Percentiles rank a stretch among this genome's conserved stretches.
Conservation (phyloP, 2,113 vertebrate species). For the Ageneiosus marmoratus region DNA sequence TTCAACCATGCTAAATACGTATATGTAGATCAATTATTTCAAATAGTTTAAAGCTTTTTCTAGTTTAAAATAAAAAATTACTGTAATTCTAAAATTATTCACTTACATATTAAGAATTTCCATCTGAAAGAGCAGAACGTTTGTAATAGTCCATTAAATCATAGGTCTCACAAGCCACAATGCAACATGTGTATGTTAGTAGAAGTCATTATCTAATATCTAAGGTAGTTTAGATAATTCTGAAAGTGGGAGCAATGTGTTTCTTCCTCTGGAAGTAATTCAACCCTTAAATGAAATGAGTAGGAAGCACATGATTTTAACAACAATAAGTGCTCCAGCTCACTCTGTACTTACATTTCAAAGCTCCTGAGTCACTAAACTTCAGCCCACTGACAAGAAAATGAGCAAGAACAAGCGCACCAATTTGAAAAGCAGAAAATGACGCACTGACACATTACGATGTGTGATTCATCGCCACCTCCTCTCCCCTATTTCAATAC, state of each 20-base stretch:
- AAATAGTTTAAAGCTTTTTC: not conserved
- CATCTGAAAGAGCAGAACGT: not conserved
- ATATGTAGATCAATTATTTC: not conserved
- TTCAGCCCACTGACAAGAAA: constrained; percentile 61
- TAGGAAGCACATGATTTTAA: constrained; percentile 40
- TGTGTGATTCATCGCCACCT: constrained; percentile 66
- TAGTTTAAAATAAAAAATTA: not conserved
- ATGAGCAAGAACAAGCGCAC: constrained; percentile 34
- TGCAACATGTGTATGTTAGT: constrained; percentile 15
- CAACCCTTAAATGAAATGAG: constrained; percentile 36
- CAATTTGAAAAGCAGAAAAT: constrained; percentile 48
- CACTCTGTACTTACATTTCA: constrained; percentile 63
- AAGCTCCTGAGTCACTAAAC: constrained; percentile 84
- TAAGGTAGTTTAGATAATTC: constrained; percentile 40
- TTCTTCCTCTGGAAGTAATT: constrained; percentile 40
- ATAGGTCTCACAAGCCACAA: constrained; percentile 5
- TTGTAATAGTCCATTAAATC: constrained; percentile 7
- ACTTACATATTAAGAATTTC: not conserved
- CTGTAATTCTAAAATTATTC: not conserved
- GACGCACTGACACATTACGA: constrained; percentile 53
- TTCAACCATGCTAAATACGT: not conserved
- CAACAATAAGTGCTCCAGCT: constrained; percentile 38
- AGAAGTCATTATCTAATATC: constrained; percentile 41
- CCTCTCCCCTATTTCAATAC: constrained; percentile 48
- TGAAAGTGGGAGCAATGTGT: constrained; percentile 32